phyloP scores from a whole-genome alignment of 2,113 vertebrate genomes.

The Micromys minutus region DNA sequence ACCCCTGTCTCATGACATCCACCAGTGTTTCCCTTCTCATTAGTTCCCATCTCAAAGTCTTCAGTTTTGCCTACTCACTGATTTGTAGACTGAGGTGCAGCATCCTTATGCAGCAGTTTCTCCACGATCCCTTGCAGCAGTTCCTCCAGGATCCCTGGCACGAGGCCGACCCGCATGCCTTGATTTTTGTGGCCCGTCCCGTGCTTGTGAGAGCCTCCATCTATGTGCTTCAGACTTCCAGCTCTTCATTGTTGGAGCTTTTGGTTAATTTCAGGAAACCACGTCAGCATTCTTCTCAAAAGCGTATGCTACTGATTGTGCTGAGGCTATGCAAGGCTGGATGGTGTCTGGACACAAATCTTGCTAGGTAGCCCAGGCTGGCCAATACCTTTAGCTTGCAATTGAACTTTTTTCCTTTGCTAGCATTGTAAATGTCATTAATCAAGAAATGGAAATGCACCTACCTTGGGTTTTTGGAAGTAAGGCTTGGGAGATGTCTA shows the following conservation, averaged over 20 bases:
- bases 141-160: not conserved
- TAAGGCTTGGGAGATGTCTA: not conserved
- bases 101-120: not conserved
- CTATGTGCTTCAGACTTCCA: not conserved
- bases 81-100: not conserved
- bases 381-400: not conserved
- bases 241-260: not conserved
- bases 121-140: not conserved
- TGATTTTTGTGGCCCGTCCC: not conserved
- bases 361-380: not conserved
- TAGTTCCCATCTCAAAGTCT: not conserved
- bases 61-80: not conserved
- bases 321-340: not conserved
- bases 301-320: not conserved
- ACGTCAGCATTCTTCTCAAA: constrained; percentile 15
- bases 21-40: not conserved
- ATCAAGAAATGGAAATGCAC: not conserved
- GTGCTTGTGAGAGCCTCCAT: not conserved
- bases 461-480: not conserved
- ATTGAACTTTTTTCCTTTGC: not conserved
- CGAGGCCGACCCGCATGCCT: rapidly evolving
- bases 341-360: not conserved
- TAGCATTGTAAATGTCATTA: not conserved
- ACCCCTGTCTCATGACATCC: not conserved
- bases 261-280: not conserved